These are phyloP conservation scores for Acrobasis repandana DNA, from an alignment of 2,888 invertebrate species.

Conservation along the genomic window DNA sequence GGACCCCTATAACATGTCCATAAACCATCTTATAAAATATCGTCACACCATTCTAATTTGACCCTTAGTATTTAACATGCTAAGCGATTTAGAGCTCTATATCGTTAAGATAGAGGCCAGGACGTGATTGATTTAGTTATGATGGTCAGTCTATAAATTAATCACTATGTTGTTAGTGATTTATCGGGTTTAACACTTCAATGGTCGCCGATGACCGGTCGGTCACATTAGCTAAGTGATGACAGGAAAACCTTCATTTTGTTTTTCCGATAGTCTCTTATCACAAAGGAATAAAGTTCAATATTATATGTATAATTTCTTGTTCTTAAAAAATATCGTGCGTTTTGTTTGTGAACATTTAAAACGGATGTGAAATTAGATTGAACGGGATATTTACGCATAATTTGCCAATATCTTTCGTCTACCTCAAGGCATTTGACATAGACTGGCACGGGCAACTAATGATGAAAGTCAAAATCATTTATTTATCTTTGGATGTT, in stretches of 20 bases:
- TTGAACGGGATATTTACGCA: slow-evolving; percentile 22
- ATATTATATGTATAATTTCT: slow-evolving; percentile 19
- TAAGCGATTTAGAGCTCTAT: slow-evolving; percentile 40
- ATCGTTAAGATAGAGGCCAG: slow-evolving; percentile 27
- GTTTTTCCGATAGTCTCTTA: slow-evolving; percentile 2
- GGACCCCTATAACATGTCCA: slow-evolving; percentile 50
- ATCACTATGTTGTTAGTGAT: slow-evolving; percentile 58
- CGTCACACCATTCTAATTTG: slow-evolving; percentile 35
- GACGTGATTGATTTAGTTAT: slow-evolving; percentile 26
- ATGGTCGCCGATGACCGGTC: slow-evolving; percentile 54
- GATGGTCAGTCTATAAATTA: slow-evolving; percentile 53
- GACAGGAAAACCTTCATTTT: slow-evolving; percentile 8
- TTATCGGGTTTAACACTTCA: slow-evolving; percentile 61
- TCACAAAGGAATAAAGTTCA: not conserved
- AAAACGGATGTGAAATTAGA: slow-evolving; percentile 24
- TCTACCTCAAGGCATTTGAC: not conserved
- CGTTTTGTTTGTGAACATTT: slow-evolving; percentile 29
- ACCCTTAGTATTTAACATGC: slow-evolving; percentile 25
- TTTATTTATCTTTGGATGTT: no score
- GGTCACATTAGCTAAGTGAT: slow-evolving; percentile 34
- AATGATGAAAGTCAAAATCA: no score
- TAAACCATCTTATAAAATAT: slow-evolving; percentile 57
- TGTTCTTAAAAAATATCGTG: slow-evolving; percentile 28
- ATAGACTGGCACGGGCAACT: not conserved
- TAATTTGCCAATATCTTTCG: slow-evolving; percentile 6